Conservation (phyloP, 2,113 vertebrate species). For the Camelus bactrianus region DNA sequence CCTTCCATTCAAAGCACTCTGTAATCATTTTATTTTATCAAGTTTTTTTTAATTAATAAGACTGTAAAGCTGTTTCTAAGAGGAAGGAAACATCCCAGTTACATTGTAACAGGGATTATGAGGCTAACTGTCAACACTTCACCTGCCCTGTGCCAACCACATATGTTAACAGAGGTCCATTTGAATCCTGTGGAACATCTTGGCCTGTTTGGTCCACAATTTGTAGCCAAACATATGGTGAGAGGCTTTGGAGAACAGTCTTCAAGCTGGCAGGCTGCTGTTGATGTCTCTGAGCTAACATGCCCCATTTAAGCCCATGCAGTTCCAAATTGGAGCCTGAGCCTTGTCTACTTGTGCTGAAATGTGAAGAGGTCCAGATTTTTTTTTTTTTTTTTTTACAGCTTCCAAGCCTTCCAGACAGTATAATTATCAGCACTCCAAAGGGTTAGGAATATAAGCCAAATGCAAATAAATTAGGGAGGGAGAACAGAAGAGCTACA, state of each 20-base stretch:
- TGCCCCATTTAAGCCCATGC: constrained; percentile 33
- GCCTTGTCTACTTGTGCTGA: constrained; percentile 66
- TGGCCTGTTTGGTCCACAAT: constrained; percentile 69
- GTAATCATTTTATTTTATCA: neutral
- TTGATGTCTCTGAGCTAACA: constrained; percentile 79
- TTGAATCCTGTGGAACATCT: constrained; percentile 60
- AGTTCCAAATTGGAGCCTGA: constrained; percentile 73
- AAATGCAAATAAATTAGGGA: constrained; percentile 86
- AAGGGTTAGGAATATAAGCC: constrained; percentile 79
- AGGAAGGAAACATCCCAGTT: neutral
- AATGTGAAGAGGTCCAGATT: constrained; percentile 81
- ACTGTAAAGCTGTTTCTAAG: neutral
- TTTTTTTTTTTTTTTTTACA: constrained; percentile 61
- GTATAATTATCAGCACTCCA: constrained; percentile 70
- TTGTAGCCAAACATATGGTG: constrained; percentile 81
- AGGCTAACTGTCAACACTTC: constrained; percentile 60
- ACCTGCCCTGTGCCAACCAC: constrained; percentile 4
- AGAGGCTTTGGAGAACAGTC: constrained; percentile 72
- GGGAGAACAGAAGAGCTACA: constrained; percentile 83
- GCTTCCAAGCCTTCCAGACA: constrained; percentile 73
- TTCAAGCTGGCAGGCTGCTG: constrained; percentile 79
- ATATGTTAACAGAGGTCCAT: constrained; percentile 56
- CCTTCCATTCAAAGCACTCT: neutral
- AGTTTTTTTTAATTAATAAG: neutral
- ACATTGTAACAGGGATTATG: neutral